Conservation (phyloP, 2,113 vertebrate genomes). For the Pelusios castaneus region DNA sequence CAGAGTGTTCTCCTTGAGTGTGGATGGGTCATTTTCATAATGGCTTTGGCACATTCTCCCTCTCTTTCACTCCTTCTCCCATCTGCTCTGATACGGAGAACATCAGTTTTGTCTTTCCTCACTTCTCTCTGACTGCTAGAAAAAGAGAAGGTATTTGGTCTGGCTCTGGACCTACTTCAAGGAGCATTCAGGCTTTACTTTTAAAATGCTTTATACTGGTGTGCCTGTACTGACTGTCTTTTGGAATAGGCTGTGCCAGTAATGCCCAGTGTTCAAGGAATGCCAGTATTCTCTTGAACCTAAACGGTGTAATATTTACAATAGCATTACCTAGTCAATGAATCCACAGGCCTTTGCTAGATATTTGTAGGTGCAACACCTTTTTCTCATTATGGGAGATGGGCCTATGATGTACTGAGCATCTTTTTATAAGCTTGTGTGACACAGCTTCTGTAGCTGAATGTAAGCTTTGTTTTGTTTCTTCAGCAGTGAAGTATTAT, state of each 20-base stretch:
- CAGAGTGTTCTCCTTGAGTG: not conserved
- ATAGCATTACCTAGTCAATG: slow-evolving; percentile 29
- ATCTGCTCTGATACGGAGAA: not conserved
- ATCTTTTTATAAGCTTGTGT: not conserved
- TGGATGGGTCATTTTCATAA: not conserved
- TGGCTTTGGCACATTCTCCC: not conserved
- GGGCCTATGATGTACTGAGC: slow-evolving; percentile 32
- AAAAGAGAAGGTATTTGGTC: not conserved
- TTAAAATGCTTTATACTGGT: not conserved
- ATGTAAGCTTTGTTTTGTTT: not conserved
- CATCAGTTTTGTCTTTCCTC: not conserved
- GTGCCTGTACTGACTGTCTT: not conserved
- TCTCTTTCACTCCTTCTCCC: not conserved
- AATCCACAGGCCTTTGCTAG: not conserved
- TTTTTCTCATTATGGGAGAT: slow-evolving; percentile 51
- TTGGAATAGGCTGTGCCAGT: slow-evolving; percentile 45
- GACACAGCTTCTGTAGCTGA: not conserved
- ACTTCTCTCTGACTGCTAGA: not conserved
- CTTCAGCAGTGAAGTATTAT: not conserved
- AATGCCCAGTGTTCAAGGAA: slow-evolving; percentile 58
- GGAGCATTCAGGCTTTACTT: not conserved
- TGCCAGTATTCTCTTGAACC: slow-evolving; percentile 68
- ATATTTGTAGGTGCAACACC: not conserved
- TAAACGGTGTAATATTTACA: not conserved
- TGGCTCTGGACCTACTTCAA: not conserved